Evolutionary conservation across 2,113 vertebrate species (phyloP), one percentile per base, ranked within the genome.

Genomic region (Microcebus tavaratra): DNA sequence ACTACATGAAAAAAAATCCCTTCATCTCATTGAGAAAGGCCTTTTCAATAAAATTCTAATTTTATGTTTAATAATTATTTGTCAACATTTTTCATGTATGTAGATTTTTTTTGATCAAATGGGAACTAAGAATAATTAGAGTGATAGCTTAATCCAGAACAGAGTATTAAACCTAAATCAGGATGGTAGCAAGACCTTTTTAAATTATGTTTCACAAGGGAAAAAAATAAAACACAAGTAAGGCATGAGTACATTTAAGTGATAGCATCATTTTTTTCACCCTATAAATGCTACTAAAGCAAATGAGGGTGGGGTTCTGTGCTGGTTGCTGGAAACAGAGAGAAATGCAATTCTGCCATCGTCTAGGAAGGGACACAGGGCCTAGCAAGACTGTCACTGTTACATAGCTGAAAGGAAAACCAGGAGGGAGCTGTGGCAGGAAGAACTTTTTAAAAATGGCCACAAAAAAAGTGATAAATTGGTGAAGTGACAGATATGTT

Each of bases 1-100:
- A 78, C 15, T 50, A 48, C 27, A 20, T 25, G 21, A 39, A 85
- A 27, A 83, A 83, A 86, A 65, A 15, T 18, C 18, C 42, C 79
- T 67, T 80, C 27, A 72, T 85, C 34, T 87, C 45, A 61, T 7
- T 45, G 21, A 95, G 55, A 84, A 61, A 88, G 55, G 9, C 3
- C 27, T 95, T 93, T 86, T 59, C 70, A 96, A 50, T 65, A 86
- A 93, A 82, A 91, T 84, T 91, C 65, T 70, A 84, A 80, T 85
- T 93, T 89, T 83, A 70, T 53, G 34, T 89, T 76, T 73, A 73
- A 78, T 76, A 88, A 94, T 72, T 67, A 79, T 84, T 70, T 67
- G 12, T 94, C 91, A 76, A 34, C 45, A 83, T 50, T 90, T 65
- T 72, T 63, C 63, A 93, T 84, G 3, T 80, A 61, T 81, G 18